A percentile compares a stretch with the other conserved stretches of the same genome.
These are phyloP conservation scores for Pseudanteris insignis DNA, from an alignment of 2,888 invertebrate species.

Conservation along the genomic window DNA sequence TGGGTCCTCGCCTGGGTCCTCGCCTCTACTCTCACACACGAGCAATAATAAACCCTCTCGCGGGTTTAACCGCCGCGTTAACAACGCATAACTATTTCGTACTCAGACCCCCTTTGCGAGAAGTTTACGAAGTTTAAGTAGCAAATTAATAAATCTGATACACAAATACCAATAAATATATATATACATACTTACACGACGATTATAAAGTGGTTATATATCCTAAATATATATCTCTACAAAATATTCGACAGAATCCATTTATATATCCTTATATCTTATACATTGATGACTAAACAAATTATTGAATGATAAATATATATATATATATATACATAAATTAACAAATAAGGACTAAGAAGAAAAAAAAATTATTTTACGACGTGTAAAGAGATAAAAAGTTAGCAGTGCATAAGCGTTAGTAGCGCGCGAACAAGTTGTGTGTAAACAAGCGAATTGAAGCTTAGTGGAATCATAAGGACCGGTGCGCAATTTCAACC, in stretches of 20 bases:
- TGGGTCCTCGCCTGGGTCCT: conserved; percentile 1
- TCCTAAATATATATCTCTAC: conserved; percentile 39
- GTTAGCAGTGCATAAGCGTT: conserved; percentile 10
- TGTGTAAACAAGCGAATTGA: no score
- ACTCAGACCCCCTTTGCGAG: conserved; percentile 3
- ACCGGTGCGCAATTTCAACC: no score
- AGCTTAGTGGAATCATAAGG: no score
- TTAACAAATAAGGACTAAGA: no score
- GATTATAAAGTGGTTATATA: no score
- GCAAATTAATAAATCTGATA: conserved; percentile 10
- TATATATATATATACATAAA: no score
- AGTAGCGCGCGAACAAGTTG: neutral
- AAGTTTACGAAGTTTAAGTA: conserved; percentile 15
- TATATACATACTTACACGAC: conserved; percentile 49
- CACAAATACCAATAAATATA: conserved; percentile 37
- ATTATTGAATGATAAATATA: no score
- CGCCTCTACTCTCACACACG: neutral
- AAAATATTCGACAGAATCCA: conserved; percentile 39
- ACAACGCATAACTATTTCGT: conserved; percentile 14
- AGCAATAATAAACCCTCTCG: conserved; percentile 15
- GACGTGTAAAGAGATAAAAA: conserved; percentile 23
- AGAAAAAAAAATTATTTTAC: conserved; percentile 19
- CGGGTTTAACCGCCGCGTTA: conserved; percentile 4
- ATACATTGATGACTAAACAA: conserved; percentile 34
- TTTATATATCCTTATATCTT: conserved; percentile 38